phyloP scores from a whole-genome alignment of 2,888 invertebrate genomes.

The Aproaerema taeniolella region DNA sequence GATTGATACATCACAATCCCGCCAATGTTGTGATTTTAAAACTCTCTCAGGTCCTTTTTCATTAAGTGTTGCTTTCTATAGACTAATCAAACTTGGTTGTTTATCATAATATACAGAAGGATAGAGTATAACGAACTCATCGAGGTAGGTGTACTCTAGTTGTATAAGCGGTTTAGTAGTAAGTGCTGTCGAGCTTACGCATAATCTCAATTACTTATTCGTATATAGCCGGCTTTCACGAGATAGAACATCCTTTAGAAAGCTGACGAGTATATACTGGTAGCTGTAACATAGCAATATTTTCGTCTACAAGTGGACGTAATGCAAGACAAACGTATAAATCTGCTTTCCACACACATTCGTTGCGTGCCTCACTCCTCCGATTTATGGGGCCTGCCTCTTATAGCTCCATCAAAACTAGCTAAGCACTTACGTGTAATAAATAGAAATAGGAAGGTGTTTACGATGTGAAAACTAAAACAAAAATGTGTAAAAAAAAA shows the following conservation, averaged over 20 bases:
- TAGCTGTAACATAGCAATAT: too few species aligned
- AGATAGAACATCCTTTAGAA: too few species aligned
- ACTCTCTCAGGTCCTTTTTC: constrained; percentile 41
- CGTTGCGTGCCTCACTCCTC: constrained; percentile 50
- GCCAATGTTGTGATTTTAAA: constrained; percentile 57
- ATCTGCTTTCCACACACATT: constrained; percentile 50
- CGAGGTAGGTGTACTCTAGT: not conserved
- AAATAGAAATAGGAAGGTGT: not conserved
- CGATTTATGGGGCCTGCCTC: constrained; percentile 46
- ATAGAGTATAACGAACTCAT: not conserved
- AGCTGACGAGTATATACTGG: too few species aligned
- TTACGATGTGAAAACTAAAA: not conserved
- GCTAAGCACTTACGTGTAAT: constrained; percentile 9
- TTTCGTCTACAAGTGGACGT: constrained; percentile 42
- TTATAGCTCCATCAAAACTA: constrained; percentile 46
- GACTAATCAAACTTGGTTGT: constrained; percentile 22
- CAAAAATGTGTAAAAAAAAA: too few species aligned
- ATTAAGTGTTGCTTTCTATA: constrained; percentile 25
- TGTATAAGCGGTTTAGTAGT: not conserved
- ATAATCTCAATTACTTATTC: too few species aligned
- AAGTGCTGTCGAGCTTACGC: constrained; percentile 2
- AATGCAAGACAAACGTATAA: constrained; percentile 52
- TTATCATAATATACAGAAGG: not conserved
- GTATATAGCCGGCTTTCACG: too few species aligned
- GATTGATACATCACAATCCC: constrained; percentile 66